A percentile compares a stretch with the other conserved stretches of the same genome.
These are phyloP conservation scores for Oedothorax gibbosus DNA, from an alignment of 1,140 invertebrate genomes.

Conservation along the genomic window DNA sequence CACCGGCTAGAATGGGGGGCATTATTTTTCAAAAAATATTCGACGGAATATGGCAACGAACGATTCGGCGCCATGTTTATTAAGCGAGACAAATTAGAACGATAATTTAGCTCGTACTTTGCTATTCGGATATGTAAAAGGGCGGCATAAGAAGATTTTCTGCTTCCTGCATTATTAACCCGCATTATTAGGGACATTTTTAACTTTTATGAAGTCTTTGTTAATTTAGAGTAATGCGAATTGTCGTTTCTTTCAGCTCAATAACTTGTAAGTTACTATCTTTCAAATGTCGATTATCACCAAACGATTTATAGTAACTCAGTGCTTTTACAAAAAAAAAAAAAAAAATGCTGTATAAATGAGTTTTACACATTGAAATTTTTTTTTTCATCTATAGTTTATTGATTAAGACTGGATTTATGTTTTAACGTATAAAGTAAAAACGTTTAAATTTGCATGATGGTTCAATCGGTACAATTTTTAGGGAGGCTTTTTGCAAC, in stretches of 20 bases:
- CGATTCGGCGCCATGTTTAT: constrained; percentile 40
- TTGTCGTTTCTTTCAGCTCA: constrained; percentile 3
- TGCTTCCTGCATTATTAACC: constrained; percentile 37
- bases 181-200: constrained; percentile 35
- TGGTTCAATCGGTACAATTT: too few species aligned
- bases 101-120: constrained; percentile 28
- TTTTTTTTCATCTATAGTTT: too few species aligned
- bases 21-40: constrained; percentile 43
- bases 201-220: constrained; percentile 20
- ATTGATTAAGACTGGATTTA: too few species aligned
- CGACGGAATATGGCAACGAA: constrained; percentile 15
- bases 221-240: constrained; percentile 15
- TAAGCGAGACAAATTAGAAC: constrained; percentile 52
- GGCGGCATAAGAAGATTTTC: background rate
- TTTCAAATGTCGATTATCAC: too few species aligned
- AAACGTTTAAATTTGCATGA: too few species aligned
- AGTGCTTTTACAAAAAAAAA: too few species aligned
- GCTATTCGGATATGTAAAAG: background rate
- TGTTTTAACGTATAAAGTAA: too few species aligned
- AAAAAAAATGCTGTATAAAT: too few species aligned
- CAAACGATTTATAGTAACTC: too few species aligned
- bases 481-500: too few species aligned
- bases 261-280: too few species aligned
- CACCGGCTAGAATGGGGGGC: constrained; percentile 21
- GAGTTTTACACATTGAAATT: too few species aligned